Evolutionary conservation across 2,888 invertebrate species (phyloP).

Genomic region (Slavum lentiscoides): DNA sequence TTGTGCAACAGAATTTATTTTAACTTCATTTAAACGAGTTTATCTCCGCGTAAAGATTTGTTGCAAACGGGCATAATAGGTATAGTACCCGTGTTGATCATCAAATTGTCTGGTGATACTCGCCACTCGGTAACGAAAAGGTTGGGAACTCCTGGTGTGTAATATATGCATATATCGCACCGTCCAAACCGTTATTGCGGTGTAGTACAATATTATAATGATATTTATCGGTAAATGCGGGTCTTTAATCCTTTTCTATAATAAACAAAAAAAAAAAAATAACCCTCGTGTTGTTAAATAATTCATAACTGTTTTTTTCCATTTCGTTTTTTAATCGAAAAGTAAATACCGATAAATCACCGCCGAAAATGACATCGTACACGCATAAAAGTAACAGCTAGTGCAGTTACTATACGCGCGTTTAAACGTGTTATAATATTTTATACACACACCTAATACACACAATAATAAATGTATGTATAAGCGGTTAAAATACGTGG

Average conservation of each 20-base stretch:
- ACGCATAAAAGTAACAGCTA: too few species aligned
- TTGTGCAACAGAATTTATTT: too few species aligned
- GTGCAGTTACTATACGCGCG: background rate
- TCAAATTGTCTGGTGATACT: background rate
- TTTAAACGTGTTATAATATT: too few species aligned
- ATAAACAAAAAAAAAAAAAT: background rate
- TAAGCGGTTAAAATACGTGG: too few species aligned
- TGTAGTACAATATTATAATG: background rate
- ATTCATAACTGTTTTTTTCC: conserved; percentile 15
- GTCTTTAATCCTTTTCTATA: background rate
- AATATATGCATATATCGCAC: background rate
- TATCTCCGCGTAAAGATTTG: too few species aligned
- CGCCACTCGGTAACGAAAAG: too few species aligned
- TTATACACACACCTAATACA: background rate
- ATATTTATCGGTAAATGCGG: conserved; percentile 42
- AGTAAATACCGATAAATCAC: conserved; percentile 28
- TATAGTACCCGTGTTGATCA: too few species aligned
- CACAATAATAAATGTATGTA: too few species aligned
- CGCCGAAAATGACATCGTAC: background rate
- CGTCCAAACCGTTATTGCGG: conserved; percentile 16
- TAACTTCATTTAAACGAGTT: too few species aligned
- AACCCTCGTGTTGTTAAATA: background rate
- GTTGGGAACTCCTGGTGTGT: too few species aligned
- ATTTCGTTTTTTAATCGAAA: conserved; percentile 1
- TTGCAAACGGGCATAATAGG: too few species aligned